phyloP scores from a whole-genome alignment of 1,140 invertebrate genomes.

The Choristoneura fumiferana region DNA sequence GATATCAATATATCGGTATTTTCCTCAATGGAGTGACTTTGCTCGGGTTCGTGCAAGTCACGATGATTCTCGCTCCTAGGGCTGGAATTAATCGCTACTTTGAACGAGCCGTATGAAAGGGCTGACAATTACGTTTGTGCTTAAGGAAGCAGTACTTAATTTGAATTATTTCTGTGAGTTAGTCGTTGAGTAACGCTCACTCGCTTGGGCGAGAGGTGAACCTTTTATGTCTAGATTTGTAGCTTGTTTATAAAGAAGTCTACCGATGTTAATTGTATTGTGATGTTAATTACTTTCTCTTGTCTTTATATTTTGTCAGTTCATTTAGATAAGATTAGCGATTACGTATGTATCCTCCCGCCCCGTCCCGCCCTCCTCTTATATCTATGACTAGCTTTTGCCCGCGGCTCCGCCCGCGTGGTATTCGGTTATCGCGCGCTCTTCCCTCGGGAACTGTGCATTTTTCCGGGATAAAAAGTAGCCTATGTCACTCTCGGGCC shows the following conservation, averaged over 20 bases:
- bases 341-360: no score
- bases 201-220: not conserved
- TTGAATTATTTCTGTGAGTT: slow-evolving; percentile 29
- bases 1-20: slow-evolving; percentile 36
- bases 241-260: not conserved
- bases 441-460: no score
- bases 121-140: slow-evolving; percentile 32
- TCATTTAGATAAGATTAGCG: no score
- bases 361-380: no score
- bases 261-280: not conserved
- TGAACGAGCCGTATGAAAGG: slow-evolving; percentile 21
- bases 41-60: slow-evolving; percentile 44
- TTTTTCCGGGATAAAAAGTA: no score
- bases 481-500: no score
- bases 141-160: slow-evolving; percentile 34
- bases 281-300: no score
- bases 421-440: no score
- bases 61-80: slow-evolving; percentile 32
- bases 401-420: no score
- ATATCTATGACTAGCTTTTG: no score
- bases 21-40: slow-evolving; percentile 45
- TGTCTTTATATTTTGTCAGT: no score
- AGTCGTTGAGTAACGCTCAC: slow-evolving; percentile 5
- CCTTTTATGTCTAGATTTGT: not conserved
- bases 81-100: slow-evolving; percentile 31